Conservation (phyloP, 2,797 vertebrate species). For the Pantherophis vulpinus region DNA sequence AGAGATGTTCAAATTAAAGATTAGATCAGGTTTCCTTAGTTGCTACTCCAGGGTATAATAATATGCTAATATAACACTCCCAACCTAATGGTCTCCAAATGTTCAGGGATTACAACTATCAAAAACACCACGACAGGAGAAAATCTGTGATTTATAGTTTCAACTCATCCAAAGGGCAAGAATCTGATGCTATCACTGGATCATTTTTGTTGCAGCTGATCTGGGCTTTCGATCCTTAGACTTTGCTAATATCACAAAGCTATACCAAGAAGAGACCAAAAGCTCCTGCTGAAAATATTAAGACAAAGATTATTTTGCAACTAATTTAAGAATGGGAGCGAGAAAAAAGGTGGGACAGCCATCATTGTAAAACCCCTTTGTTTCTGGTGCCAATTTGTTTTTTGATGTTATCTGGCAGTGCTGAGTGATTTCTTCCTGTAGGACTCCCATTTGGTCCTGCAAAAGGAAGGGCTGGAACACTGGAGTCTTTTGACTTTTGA, state of each 20-base stretch:
- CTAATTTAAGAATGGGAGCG: not conserved
- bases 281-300: conserved; percentile 12
- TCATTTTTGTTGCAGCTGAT: not conserved
- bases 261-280: not conserved
- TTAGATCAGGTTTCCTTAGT: not conserved
- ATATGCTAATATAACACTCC: not conserved
- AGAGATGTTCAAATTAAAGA: not conserved
- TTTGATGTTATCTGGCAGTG: conserved; percentile 43
- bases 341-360: not conserved
- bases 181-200: not conserved
- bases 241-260: not conserved
- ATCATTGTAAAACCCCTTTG: conserved; percentile 44
- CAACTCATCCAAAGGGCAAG: not conserved
- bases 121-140: not conserved
- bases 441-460: conserved; percentile 23
- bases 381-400: conserved; percentile 48
- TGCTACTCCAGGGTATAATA: not conserved
- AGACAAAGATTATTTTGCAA: conserved; percentile 11
- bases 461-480: conserved; percentile 18
- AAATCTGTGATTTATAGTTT: not conserved
- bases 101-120: not conserved
- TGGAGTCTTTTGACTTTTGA: conserved; percentile 42
- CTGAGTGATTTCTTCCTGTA: conserved; percentile 50
- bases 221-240: not conserved
- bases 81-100: not conserved